Percentiles rank a stretch among this genome's conserved stretches.
phyloP scores from a whole-genome alignment of 2,113 vertebrate genomes.

The Canis aureus region DNA sequence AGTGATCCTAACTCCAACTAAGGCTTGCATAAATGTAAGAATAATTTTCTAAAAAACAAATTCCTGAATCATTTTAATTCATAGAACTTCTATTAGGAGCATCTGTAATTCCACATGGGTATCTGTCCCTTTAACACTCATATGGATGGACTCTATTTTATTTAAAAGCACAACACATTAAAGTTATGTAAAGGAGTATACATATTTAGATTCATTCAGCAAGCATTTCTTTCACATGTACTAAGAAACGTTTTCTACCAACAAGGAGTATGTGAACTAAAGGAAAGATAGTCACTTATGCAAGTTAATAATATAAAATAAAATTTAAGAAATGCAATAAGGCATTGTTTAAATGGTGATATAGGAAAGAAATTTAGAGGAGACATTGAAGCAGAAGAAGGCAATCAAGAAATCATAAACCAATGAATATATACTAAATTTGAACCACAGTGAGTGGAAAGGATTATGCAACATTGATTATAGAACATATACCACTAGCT shows the following conservation, averaged over 20 bases:
- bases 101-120: not conserved
- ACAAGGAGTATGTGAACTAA: not conserved
- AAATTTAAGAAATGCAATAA: not conserved
- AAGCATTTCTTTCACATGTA: not conserved
- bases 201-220: not conserved
- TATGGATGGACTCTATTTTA: not conserved
- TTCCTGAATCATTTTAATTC: not conserved
- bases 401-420: not conserved
- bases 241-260: not conserved
- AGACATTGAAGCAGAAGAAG: not conserved
- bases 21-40: not conserved
- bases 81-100: not conserved
- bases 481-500: not conserved
- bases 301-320: conserved; percentile 18
- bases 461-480: not conserved
- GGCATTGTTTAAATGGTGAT: not conserved
- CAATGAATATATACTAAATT: not conserved
- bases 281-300: not conserved
- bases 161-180: not conserved
- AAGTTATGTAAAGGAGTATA: not conserved
- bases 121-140: not conserved
- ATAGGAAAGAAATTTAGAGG: not conserved
- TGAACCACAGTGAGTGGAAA: not conserved
- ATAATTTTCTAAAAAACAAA: not conserved
- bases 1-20: not conserved